Evolutionary conservation across 1,140 invertebrate genomes (phyloP).

Genomic region (Metaphire vulgaris): DNA sequence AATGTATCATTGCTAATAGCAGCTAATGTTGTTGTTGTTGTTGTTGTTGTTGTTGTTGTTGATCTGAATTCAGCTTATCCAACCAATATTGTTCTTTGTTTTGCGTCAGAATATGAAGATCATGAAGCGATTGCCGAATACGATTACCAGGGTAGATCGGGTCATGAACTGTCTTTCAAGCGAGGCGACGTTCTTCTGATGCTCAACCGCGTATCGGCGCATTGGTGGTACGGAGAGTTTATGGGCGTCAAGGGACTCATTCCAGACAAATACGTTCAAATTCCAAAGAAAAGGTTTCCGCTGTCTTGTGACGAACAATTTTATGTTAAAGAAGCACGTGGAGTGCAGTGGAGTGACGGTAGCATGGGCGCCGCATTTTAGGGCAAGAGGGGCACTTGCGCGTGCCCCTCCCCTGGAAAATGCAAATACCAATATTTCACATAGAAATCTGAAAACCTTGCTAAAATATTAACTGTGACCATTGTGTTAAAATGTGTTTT

Average conservation of each 20-base stretch:
- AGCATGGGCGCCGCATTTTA: too few species aligned
- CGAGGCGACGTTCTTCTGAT: slow-evolving; percentile 70
- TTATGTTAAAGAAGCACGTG: too few species aligned
- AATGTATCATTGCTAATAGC: background rate
- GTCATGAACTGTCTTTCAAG: slow-evolving; percentile 71
- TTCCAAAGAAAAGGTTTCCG: too few species aligned
- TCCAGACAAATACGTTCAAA: slow-evolving; percentile 80
- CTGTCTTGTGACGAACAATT: too few species aligned
- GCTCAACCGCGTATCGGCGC: slow-evolving; percentile 71
- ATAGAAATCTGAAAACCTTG: too few species aligned
- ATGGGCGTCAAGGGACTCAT: slow-evolving; percentile 72
- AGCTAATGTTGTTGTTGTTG: background rate
- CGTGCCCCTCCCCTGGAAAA: too few species aligned
- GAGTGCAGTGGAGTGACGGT: too few species aligned
- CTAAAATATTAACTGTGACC: too few species aligned
- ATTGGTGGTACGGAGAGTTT: slow-evolving; percentile 68
- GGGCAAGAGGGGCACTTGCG: too few species aligned
- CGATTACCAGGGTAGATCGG: slow-evolving; percentile 73
- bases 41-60: background rate
- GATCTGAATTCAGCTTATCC: too few species aligned
- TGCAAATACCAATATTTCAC: too few species aligned
- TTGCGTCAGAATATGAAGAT: slow-evolving; percentile 67
- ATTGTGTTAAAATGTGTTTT: too few species aligned
- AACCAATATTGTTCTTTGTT: slow-evolving; percentile 25
- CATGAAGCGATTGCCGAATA: slow-evolving; percentile 75